Percentiles rank a stretch among this genome's conserved stretches.
Evolutionary conservation across 2,113 vertebrate genomes (phyloP).

Genomic region (Tauraco erythrolophus): DNA sequence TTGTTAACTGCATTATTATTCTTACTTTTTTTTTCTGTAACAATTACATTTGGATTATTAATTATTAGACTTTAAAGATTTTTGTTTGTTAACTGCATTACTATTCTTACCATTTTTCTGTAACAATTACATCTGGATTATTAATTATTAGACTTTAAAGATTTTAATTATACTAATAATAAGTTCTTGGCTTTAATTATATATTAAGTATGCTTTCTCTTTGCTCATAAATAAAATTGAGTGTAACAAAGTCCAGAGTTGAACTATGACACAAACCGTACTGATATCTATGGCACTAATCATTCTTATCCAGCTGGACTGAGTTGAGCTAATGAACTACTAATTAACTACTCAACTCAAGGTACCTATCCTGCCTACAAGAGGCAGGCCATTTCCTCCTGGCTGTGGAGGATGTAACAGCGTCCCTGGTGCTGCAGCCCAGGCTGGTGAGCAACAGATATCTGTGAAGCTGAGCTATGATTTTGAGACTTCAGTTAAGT

Average conservation of each 20-base stretch:
- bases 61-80: background rate
- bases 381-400: too few relatives aligned
- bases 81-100: background rate
- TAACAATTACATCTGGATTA: background rate
- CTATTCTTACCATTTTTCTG: background rate
- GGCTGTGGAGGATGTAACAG: too few relatives aligned
- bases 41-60: background rate
- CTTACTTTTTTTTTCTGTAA: background rate
- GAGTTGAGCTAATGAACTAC: too few relatives aligned
- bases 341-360: too few relatives aligned
- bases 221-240: background rate
- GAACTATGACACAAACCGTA: background rate
- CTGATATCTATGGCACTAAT: too few relatives aligned
- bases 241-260: background rate
- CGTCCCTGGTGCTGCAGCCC: too few relatives aligned
- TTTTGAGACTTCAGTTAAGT: background rate
- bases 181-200: background rate
- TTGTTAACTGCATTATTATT: background rate
- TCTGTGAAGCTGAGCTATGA: background rate
- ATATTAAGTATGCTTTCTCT: background rate
- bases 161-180: background rate
- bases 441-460: too few relatives aligned
- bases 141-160: background rate
- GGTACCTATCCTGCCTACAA: too few relatives aligned
- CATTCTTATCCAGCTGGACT: too few relatives aligned